phyloP scores from a whole-genome alignment of 1,140 invertebrate genomes.

The Musca domestica region DNA sequence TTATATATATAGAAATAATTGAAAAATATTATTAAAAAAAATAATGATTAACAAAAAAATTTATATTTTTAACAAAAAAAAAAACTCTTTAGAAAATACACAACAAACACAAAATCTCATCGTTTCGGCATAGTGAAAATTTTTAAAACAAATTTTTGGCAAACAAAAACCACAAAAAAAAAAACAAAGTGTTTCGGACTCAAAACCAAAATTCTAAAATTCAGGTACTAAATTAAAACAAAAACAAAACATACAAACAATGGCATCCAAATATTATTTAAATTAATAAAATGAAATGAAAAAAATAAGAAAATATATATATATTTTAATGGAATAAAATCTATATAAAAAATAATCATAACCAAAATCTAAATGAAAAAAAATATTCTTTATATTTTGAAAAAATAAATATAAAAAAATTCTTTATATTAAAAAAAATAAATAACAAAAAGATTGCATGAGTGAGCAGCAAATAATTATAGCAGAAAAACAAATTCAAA shows the following conservation, averaged over 20 bases:
- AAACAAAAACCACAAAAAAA: conserved; percentile 25
- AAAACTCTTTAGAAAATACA: conserved; percentile 8
- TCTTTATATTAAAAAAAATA: too few species aligned
- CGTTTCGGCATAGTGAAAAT: conserved; percentile 7
- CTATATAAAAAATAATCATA: background rate
- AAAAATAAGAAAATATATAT: background rate
- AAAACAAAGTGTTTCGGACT: conserved; percentile 52
- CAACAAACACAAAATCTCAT: background rate
- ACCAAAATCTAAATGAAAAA: background rate
- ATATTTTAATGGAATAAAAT: background rate
- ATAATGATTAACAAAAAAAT: background rate
- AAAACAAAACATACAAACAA: conserved; percentile 28
- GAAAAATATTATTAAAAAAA: too few species aligned
- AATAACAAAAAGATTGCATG: too few species aligned
- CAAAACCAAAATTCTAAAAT: conserved; percentile 56
- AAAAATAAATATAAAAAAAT: background rate
- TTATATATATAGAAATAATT: too few species aligned
- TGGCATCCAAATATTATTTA: conserved; percentile 10
- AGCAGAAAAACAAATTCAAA: too few species aligned
- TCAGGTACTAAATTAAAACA: conserved; percentile 48
- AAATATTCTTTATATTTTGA: too few species aligned
- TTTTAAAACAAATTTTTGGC: conserved; percentile 10
- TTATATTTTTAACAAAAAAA: background rate
- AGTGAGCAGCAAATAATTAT: too few species aligned
- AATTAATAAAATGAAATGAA: conserved; percentile 14